Conservation (phyloP, 2,888 invertebrate genomes). For the Diaprepes abbreviatus region DNA sequence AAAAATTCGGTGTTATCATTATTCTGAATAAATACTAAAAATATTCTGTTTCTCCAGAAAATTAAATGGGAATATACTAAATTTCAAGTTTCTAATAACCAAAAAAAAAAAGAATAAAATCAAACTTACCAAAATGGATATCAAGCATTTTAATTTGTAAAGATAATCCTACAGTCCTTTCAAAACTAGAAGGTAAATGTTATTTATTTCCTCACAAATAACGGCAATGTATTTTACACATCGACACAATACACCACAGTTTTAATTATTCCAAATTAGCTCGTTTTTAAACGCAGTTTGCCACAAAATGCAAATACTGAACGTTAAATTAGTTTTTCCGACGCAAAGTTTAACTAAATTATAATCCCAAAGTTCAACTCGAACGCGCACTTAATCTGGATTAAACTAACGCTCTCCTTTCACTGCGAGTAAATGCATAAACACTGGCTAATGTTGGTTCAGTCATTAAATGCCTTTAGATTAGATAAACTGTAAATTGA, state of each 20-base stretch:
- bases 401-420: slow-evolving; percentile 11
- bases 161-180: background rate
- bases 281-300: background rate
- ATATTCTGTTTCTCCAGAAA: no score
- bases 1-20: no score
- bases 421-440: slow-evolving; percentile 5
- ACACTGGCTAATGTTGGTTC: slow-evolving; percentile 9
- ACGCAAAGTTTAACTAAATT: background rate
- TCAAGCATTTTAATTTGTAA: slow-evolving; percentile 16
- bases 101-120: no score
- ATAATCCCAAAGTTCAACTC: background rate
- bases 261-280: background rate
- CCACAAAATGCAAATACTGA: background rate
- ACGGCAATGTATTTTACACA: background rate
- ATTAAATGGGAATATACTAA: no score
- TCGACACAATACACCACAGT: background rate
- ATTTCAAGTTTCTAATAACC: no score
- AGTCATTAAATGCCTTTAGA: slow-evolving; percentile 18
- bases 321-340: background rate
- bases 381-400: background rate
- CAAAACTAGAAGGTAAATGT: background rate
- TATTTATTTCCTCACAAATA: no score
- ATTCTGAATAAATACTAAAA: no score
- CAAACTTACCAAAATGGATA: slow-evolving; percentile 36
- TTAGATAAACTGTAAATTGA: slow-evolving; percentile 22